Base-by-base conservation (phyloP, 1,140 invertebrate genomes). In the Belonocnema kinseyi region DNA sequence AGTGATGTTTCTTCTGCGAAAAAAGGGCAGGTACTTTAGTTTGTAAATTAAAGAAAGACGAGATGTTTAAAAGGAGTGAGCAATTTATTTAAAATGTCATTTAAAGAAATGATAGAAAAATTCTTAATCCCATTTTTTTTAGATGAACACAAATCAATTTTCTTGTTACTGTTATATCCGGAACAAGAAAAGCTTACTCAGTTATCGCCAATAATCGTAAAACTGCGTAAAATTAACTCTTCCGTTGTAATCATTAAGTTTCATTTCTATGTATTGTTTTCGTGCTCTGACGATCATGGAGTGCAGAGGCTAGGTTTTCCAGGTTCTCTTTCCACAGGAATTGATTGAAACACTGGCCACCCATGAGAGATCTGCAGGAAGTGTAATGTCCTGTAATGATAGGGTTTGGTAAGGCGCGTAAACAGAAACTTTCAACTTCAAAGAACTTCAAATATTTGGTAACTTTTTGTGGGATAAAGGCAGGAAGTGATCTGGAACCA, bases 351-450 rank as follows among this genome's bases (percentile, higher is more conserved):
- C 78, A 74, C 74, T 72, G 80, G 81, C 82, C 82, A 83, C 79
- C 82, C 82, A 80, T 76, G 76, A 76, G 72, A 79, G 76, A 58
- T 66, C 74, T 73, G 82, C 80, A 81, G 79, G 82, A 83, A 83
- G 82, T 83, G 76, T 81, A 83, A 83, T 81, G 80, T 81, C 79
- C 78, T 80, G 79, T 83, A 83, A 83, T 83, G 79, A 83, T 77
- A 75, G 82, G 26, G 79, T 81, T 83, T 77, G 16, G 8, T n/a
- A 40, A 66, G 26, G 26, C 26, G 12, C 58, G 26, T 33, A 66
- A 66, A 54, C 53, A 54, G 53, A 54, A 66, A 66, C 61, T 46
- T 66, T 4, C 16, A 16, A 66, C 40, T 66, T 66, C 61, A 66
- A 17, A 26, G 40, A 66, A 66, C 5, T 66, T 66, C 33, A n/a